These are phyloP conservation scores for Microcebus tavaratra DNA, from an alignment of 2,113 vertebrate species.

Conservation along the genomic window DNA sequence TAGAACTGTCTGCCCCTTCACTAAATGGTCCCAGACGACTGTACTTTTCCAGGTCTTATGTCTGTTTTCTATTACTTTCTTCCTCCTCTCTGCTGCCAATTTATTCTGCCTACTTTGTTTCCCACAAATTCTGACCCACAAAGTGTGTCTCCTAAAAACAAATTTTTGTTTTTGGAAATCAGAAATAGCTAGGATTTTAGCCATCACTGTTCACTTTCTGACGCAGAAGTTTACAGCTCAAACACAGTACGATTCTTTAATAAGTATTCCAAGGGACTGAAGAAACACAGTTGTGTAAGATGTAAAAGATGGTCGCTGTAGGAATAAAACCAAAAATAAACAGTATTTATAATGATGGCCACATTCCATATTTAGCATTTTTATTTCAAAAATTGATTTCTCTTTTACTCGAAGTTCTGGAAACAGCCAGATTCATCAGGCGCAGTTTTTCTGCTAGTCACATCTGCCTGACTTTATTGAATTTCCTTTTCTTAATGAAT, in stretches of 20 bases:
- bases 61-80: constrained; percentile 70
- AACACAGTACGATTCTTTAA: background rate
- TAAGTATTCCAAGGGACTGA: background rate
- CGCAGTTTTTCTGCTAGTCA: constrained; percentile 52
- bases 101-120: constrained; percentile 56
- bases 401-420: background rate
- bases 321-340: background rate
- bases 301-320: background rate
- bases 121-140: constrained; percentile 43
- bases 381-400: constrained; percentile 62
- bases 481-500: constrained; percentile 92
- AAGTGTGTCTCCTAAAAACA: constrained; percentile 59
- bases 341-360: background rate
- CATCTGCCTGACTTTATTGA: constrained; percentile 79
- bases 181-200: constrained; percentile 46
- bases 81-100: constrained; percentile 43
- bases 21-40: constrained; percentile 63
- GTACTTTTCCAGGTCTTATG: background rate
- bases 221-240: constrained; percentile 23
- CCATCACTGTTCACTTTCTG: constrained; percentile 5
- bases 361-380: constrained; percentile 5
- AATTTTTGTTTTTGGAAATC: constrained; percentile 57
- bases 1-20: constrained; percentile 24
- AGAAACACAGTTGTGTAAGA: background rate
- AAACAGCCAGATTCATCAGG: constrained; percentile 24